phyloP scores from a whole-genome alignment of 2,888 invertebrate species.

The Drosophila putrida region DNA sequence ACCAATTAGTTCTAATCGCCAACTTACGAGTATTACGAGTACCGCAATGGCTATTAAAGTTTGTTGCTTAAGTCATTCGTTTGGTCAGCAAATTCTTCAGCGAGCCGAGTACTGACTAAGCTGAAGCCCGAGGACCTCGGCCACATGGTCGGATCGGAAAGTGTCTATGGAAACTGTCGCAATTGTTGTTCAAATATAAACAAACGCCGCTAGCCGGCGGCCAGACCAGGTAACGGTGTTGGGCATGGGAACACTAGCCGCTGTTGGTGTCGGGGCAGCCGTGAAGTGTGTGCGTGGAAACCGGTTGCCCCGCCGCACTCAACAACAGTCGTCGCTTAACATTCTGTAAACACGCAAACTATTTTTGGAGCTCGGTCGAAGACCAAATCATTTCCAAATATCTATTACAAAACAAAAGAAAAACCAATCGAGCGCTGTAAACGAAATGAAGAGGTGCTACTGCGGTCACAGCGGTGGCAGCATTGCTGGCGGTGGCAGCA shows the following conservation, averaged over 20 bases:
- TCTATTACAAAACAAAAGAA: conserved; percentile 18
- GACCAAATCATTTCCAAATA: conserved; percentile 32
- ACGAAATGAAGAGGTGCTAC: conserved; percentile 57
- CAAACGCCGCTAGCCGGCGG: conserved; percentile 51
- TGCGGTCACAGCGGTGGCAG: conserved; percentile 47
- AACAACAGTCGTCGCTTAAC: conserved; percentile 50
- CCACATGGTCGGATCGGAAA: conserved; percentile 11
- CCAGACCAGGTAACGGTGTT: conserved; percentile 54
- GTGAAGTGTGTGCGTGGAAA: conserved; percentile 45
- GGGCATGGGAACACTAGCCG: conserved; percentile 50
- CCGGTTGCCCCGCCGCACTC: conserved; percentile 56
- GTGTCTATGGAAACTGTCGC: conserved; percentile 76
- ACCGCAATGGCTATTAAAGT: conserved; percentile 36
- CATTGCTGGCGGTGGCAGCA: conserved; percentile 21
- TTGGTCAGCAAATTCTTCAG: conserved; percentile 26
- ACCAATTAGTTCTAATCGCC: conserved; percentile 54
- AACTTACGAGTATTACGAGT: conserved; percentile 14
- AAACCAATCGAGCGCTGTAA: neutral
- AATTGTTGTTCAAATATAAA: conserved; percentile 77
- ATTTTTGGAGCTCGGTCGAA: conserved; percentile 43
- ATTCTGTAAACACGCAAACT: conserved; percentile 59
- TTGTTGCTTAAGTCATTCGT: conserved; percentile 76
- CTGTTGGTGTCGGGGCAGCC: conserved; percentile 15
- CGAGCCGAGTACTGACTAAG: neutral
- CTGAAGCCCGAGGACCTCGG: conserved; percentile 55